Conservation (phyloP, 1,140 invertebrate species). For the Drosophila navojoa region DNA sequence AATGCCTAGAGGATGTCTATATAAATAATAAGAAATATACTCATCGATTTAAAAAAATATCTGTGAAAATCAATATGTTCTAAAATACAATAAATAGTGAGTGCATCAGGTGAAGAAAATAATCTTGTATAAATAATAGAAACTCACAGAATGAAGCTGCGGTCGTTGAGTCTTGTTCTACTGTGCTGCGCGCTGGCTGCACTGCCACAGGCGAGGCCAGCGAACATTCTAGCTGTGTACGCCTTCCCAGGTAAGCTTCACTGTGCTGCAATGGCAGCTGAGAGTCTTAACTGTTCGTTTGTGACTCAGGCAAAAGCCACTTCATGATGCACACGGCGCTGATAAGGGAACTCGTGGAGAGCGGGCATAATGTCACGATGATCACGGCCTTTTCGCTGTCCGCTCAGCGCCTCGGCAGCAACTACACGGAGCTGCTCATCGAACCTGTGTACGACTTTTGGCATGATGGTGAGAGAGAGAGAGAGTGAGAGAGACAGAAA, state of each 20-base stretch:
- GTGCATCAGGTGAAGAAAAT: too few species aligned
- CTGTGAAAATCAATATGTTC: too few species aligned
- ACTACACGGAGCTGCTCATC: conserved; percentile 76
- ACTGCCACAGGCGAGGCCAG: neutral
- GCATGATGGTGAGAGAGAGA: conserved; percentile 60
- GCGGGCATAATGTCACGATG: conserved; percentile 74
- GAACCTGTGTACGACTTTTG: conserved; percentile 75
- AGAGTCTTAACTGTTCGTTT: neutral
- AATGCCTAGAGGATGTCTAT: too few species aligned
- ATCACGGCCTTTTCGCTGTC: conserved; percentile 58
- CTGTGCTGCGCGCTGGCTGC: conserved; percentile 26
- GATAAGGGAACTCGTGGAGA: conserved; percentile 65
- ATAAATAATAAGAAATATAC: too few species aligned
- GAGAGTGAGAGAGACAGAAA: neutral
- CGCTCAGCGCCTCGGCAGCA: conserved; percentile 54
- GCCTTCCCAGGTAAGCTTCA: conserved; percentile 63
- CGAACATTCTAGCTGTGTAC: conserved; percentile 69
- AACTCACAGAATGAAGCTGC: conserved; percentile 3
- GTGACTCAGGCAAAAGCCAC: conserved; percentile 62
- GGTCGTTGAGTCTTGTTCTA: conserved; percentile 18
- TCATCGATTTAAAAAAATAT: too few species aligned
- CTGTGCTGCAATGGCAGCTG: neutral
- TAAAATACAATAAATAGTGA: too few species aligned
- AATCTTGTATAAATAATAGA: too few species aligned
- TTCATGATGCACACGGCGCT: conserved; percentile 72